phyloP scores from a whole-genome alignment of 2,797 vertebrate species.

The Nannoperca obscura region DNA sequence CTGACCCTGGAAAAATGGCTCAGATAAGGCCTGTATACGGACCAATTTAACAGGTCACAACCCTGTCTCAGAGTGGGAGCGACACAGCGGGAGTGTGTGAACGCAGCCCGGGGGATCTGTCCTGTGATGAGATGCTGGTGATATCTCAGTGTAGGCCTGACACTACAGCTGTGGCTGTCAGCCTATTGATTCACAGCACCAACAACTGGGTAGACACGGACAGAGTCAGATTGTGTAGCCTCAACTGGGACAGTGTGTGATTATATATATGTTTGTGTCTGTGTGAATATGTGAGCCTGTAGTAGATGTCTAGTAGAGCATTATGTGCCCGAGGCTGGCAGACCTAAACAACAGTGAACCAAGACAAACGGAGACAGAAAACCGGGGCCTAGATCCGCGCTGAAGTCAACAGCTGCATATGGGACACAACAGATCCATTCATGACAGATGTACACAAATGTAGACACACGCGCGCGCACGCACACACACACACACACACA shows the following conservation, averaged over 20 bases:
- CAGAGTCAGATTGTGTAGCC: constrained; percentile 51
- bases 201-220: constrained; percentile 62
- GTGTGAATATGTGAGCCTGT: constrained; percentile 28
- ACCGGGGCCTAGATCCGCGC: constrained; percentile 44
- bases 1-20: constrained; percentile 72
- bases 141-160: constrained; percentile 68
- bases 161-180: constrained; percentile 68
- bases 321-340: constrained; percentile 43
- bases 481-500: constrained; percentile 45
- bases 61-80: constrained; percentile 72
- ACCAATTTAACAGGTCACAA: constrained; percentile 76
- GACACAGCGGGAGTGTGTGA: constrained; percentile 68
- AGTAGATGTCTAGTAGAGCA: constrained; percentile 32
- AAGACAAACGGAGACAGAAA: constrained; percentile 34
- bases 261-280: constrained; percentile 26
- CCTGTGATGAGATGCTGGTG: constrained; percentile 74
- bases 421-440: constrained; percentile 76
- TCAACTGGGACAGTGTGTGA: constrained; percentile 45
- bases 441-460: constrained; percentile 67
- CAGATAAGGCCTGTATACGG: constrained; percentile 68
- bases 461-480: constrained; percentile 41
- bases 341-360: constrained; percentile 53
- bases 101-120: constrained; percentile 70
- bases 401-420: constrained; percentile 77
- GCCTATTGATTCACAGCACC: constrained; percentile 73